Evolutionary conservation across 2,888 invertebrate genomes (phyloP).

Genomic region (Pherbina coryleti): DNA sequence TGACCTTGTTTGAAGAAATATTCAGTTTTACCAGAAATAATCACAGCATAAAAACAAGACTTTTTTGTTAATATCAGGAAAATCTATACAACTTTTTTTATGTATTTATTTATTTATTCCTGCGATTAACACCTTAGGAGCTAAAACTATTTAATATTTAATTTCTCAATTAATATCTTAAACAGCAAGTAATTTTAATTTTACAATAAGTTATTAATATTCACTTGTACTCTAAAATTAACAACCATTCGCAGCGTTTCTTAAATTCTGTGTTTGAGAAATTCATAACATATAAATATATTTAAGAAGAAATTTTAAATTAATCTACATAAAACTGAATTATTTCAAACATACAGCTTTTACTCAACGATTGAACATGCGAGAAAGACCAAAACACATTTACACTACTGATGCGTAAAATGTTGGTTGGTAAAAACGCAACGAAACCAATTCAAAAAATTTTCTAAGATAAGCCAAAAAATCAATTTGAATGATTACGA

Average conservation of each 20-base stretch:
- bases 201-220: conserved; percentile 32
- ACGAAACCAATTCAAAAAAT: too few species aligned
- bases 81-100: too few species aligned
- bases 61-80: too few species aligned
- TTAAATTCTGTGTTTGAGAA: neutral
- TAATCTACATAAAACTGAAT: neutral
- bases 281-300: neutral
- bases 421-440: too few species aligned
- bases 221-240: conserved; percentile 38
- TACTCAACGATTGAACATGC: neutral
- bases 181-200: conserved; percentile 15
- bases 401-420: too few species aligned
- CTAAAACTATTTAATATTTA: conserved; percentile 21
- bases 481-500: too few species aligned
- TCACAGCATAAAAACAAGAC: too few species aligned
- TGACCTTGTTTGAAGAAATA: too few species aligned
- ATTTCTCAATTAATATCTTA: conserved; percentile 23
- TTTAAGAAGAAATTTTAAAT: neutral
- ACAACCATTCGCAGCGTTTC: conserved; percentile 30
- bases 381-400: neutral
- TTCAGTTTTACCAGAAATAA: too few species aligned
- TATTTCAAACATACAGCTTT: neutral
- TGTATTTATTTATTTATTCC: conserved; percentile 18
- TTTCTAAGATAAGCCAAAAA: too few species aligned
- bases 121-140: conserved; percentile 16